Percentiles rank a stretch among this genome's conserved stretches.
Evolutionary conservation across 1,140 invertebrate species (phyloP).

Genomic region (Meloidogyne hapla): DNA sequence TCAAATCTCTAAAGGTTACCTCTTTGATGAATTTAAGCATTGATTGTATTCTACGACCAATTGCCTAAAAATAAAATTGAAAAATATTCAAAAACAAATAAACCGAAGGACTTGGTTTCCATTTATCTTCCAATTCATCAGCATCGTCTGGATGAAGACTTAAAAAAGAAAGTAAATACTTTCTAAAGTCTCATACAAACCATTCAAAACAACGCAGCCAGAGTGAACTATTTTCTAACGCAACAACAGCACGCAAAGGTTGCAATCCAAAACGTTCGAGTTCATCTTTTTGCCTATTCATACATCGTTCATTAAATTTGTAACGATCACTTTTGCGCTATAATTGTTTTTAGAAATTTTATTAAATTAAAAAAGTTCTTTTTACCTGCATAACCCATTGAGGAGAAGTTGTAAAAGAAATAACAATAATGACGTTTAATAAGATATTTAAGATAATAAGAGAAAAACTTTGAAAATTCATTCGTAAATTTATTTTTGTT

Average conservation of each 20-base stretch:
- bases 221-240: slow-evolving; percentile 10
- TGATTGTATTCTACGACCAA: slow-evolving; percentile 15
- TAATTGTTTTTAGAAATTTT: background rate
- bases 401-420: background rate
- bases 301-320: slow-evolving; percentile 18
- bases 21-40: slow-evolving; percentile 18
- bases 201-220: slow-evolving; percentile 16
- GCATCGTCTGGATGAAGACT: slow-evolving; percentile 28
- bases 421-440: background rate
- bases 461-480: no score
- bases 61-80: background rate
- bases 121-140: slow-evolving; percentile 25
- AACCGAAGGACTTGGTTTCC: slow-evolving; percentile 26
- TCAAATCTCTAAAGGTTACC: background rate
- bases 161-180: background rate
- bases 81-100: background rate
- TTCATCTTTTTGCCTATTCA: slow-evolving; percentile 1
- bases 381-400: slow-evolving; percentile 1
- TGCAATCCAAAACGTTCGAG: slow-evolving; percentile 11
- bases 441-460: background rate
- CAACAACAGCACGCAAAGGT: background rate
- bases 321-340: slow-evolving; percentile 23
- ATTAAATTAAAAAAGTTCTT: background rate
- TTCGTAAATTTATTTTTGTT: no score
- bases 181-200: background rate